phyloP scores from a whole-genome alignment of 2,888 invertebrate species.

The Drosophila pseudotalamancana region DNA sequence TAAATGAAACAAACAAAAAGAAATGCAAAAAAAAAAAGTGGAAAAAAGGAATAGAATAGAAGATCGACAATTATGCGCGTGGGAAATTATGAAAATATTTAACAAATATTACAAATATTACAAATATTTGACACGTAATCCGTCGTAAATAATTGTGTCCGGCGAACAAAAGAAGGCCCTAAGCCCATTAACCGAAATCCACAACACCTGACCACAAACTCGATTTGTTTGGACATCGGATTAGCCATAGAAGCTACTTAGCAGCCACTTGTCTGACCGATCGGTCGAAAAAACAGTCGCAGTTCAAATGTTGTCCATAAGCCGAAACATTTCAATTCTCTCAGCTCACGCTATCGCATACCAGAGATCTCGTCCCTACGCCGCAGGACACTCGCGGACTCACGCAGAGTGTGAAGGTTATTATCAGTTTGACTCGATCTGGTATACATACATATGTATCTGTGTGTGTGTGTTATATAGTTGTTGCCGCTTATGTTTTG shows the following conservation, averaged over 20 bases:
- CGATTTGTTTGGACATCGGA: constrained; percentile 48
- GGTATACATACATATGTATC: too few relatives aligned
- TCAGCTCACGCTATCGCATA: constrained; percentile 42
- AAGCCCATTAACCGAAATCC: constrained; percentile 47
- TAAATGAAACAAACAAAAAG: constrained; percentile 13
- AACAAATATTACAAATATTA: too few relatives aligned
- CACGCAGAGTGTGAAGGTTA: constrained; percentile 78
- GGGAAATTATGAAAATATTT: constrained; percentile 62
- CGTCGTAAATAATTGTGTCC: constrained; percentile 12
- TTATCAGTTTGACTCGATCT: constrained; percentile 77
- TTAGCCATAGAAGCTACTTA: constrained; percentile 49
- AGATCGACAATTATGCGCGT: constrained; percentile 51
- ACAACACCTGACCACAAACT: constrained; percentile 37
- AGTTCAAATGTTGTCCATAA: background rate
- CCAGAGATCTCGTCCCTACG: constrained; percentile 52
- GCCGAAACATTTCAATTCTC: constrained; percentile 64
- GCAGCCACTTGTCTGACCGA: constrained; percentile 52
- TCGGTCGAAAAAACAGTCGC: constrained; percentile 19
- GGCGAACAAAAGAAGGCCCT: constrained; percentile 23
- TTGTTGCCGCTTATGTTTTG: constrained; percentile 72
- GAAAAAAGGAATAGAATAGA: constrained; percentile 5
- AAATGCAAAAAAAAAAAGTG: constrained; percentile 23
- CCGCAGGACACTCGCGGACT: constrained; percentile 61
- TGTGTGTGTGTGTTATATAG: constrained; percentile 32
- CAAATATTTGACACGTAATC: constrained; percentile 44